Evolutionary conservation across 2,888 invertebrate species (phyloP).

Genomic region (Macrosoma leucophasiata): DNA sequence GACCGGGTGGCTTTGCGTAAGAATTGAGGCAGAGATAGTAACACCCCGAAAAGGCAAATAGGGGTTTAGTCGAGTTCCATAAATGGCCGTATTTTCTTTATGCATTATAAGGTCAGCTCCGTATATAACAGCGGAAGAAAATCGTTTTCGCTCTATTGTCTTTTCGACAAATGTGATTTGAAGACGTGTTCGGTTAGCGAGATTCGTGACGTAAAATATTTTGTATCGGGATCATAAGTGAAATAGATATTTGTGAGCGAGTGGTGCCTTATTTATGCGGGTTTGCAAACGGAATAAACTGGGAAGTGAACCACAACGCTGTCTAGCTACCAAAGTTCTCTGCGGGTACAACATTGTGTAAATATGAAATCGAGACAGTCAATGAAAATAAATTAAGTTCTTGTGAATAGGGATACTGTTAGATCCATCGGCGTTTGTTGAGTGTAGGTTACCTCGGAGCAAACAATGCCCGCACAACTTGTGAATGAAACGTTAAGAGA

Average conservation of each 20-base stretch:
- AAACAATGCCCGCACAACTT: conserved; percentile 54
- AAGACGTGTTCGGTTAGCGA: conserved; percentile 44
- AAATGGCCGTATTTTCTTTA: conserved; percentile 65
- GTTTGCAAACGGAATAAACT: conserved; percentile 62
- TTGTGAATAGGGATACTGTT: conserved; percentile 2
- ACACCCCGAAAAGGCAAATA: conserved; percentile 68
- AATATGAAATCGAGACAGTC: conserved; percentile 36
- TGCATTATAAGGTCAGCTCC: conserved; percentile 56
- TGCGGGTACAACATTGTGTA: conserved; percentile 58
- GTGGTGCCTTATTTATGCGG: conserved; percentile 60
- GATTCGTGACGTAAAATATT: conserved; percentile 33
- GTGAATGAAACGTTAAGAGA: conserved; percentile 64
- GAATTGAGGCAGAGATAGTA: conserved; percentile 68
- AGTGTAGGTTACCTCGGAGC: conserved; percentile 6
- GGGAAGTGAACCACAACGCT: conserved; percentile 49
- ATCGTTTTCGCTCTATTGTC: conserved; percentile 57
- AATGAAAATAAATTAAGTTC: conserved; percentile 12
- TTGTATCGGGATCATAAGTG: conserved; percentile 39
- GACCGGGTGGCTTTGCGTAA: conserved; percentile 62
- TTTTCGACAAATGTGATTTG: conserved; percentile 49
- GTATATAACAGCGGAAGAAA: conserved; percentile 46
- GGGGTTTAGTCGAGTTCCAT: conserved; percentile 60
- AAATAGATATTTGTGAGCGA: conserved; percentile 30
- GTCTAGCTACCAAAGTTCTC: conserved; percentile 52
- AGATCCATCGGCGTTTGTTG: conserved; percentile 5